Base-by-base conservation (phyloP, 2,888 invertebrate genomes). In the Epirrhoe alternata region DNA sequence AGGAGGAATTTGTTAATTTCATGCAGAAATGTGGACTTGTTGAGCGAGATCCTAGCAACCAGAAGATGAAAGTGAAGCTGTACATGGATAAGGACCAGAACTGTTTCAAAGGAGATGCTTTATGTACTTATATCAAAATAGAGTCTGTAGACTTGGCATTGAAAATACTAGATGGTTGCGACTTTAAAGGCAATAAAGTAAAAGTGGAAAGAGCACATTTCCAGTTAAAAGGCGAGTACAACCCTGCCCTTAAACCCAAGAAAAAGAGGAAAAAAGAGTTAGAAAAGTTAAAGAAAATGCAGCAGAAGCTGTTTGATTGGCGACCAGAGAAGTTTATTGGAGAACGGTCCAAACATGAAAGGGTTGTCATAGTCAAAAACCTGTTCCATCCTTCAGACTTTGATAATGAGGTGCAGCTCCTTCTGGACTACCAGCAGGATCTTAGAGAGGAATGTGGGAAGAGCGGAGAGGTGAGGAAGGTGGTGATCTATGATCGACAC, bases 21-120 rank as follows among this genome's bases (percentile, higher is more conserved):
- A 99, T 99, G 97, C 96, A 96, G 77, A 99, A 99, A 89, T 99
- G 97, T 94, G 99, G 99, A 5, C 94, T 99, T 71, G 96, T 99
- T 35, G 97, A 98, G 94, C 95, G 97, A 77, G 99, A 99, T 86
- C 94, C 96, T 0, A 94, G 95, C 53, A 96, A 95, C 10, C 96
- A 96, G 74, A 96, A 96, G 83, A 96, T 96, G 87, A 99, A 98
- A 89, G 92, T 99, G 0, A 99, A 99, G 92, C 89, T 99, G 42
- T 99, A 99, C 86, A 95, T 94, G 75, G 98, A 98, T 81, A 90
- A 95, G 45, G 95, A 96, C 78, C 95, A 96, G 0, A 95, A 97
- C 71, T 94, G 95, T 69, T 94, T 97, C 38, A 99, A 99, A 93
- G 99, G 99, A 8, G 99, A 99, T 93, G 99, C 97, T 10, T 93